Percentiles rank a stretch among this genome's conserved stretches.
phyloP scores from a whole-genome alignment of 2,113 vertebrate species.

The Chaetorhynchus papuensis region DNA sequence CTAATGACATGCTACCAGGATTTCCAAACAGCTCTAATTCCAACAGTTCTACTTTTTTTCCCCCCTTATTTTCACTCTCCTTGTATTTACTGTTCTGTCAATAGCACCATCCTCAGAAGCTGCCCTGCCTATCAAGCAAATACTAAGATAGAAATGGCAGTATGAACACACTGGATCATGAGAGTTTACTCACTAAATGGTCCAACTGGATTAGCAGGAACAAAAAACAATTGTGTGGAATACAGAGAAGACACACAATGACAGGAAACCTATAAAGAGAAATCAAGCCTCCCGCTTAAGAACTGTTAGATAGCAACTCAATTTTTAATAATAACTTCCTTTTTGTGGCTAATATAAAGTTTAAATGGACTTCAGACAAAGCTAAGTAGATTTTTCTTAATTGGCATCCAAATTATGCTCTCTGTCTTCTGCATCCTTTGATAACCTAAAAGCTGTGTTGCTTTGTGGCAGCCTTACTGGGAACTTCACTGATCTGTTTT shows the following conservation, averaged over 20 bases:
- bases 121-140: background rate
- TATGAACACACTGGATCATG: background rate
- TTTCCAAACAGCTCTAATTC: background rate
- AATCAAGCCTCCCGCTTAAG: background rate
- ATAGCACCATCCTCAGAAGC: background rate
- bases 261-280: background rate
- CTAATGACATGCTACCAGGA: background rate
- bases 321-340: background rate
- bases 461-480: background rate
- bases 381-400: background rate
- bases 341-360: background rate
- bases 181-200: background rate
- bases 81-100: background rate
- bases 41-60: rapidly evolving
- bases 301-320: background rate
- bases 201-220: background rate
- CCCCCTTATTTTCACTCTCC: background rate
- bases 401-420: background rate
- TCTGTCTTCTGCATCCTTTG: background rate
- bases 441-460: background rate
- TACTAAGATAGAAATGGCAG: background rate
- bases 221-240: background rate
- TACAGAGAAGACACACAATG: background rate
- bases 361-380: background rate
- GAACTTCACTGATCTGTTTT: background rate